Conservation (phyloP, 2,113 vertebrate genomes). For the Callospermophilus lateralis region DNA sequence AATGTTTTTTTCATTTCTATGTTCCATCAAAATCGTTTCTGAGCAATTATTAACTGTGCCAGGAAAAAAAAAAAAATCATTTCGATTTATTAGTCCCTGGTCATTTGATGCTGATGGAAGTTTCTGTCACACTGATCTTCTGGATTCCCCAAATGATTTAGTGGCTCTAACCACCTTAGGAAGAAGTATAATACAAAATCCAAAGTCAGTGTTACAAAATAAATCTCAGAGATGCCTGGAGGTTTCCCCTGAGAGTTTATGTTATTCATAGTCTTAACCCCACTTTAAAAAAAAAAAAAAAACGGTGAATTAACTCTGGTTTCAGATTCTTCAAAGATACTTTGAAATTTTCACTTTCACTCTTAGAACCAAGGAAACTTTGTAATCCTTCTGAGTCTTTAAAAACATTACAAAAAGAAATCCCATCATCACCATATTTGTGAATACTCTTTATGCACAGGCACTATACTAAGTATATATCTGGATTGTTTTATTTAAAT, state of each 20-base stretch:
- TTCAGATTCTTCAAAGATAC: constrained; percentile 50
- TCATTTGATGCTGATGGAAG: constrained; percentile 52
- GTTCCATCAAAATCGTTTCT: constrained; percentile 52
- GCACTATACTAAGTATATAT: neutral
- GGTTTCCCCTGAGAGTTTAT: constrained; percentile 16
- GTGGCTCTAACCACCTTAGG: constrained; percentile 50
- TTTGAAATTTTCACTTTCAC: constrained; percentile 33
- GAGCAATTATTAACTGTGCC: constrained; percentile 60
- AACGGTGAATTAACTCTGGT: neutral
- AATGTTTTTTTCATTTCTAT: constrained; percentile 53
- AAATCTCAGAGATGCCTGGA: constrained; percentile 62
- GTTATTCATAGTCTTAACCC: constrained; percentile 54
- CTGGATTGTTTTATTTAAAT: constrained; percentile 37
- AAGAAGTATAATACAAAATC: constrained; percentile 67
- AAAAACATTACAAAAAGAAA: constrained; percentile 52
- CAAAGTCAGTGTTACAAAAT: constrained; percentile 58
- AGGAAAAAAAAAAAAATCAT: constrained; percentile 53
- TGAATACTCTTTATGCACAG: neutral
- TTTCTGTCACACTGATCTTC: constrained; percentile 60
- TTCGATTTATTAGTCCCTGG: constrained; percentile 52
- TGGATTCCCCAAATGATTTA: constrained; percentile 55
- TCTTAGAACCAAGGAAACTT: neutral
- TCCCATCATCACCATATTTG: neutral
- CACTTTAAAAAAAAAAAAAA: neutral
- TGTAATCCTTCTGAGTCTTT: neutral